These are phyloP conservation scores for Cathartes aura DNA, from an alignment of 2,113 vertebrate species.

Conservation along the genomic window DNA sequence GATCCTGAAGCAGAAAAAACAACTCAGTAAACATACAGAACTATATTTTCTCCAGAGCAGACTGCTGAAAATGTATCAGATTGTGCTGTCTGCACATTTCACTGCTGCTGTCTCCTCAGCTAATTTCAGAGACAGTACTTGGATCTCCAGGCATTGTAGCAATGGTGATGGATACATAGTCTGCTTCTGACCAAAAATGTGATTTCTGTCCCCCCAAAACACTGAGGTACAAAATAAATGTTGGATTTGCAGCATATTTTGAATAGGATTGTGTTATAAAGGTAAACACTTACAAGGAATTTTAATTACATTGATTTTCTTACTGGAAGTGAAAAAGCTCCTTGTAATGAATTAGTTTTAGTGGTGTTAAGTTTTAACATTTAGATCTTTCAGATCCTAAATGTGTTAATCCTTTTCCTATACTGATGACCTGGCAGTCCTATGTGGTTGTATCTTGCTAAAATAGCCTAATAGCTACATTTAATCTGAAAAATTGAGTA, in stretches of 20 bases:
- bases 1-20: background rate
- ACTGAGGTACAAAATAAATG: conserved; percentile 12
- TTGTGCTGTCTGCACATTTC: conserved; percentile 2
- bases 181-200: conserved; percentile 28
- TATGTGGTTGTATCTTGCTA: background rate
- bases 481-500: background rate
- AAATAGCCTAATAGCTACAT: background rate
- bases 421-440: background rate
- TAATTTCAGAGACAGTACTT: conserved; percentile 25
- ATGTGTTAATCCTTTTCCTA: background rate
- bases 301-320: conserved; percentile 64
- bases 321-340: conserved; percentile 20
- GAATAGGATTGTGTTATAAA: conserved; percentile 4
- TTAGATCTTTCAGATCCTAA: background rate
- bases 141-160: background rate
- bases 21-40: background rate
- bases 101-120: background rate
- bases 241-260: conserved; percentile 37
- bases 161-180: background rate
- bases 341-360: conserved; percentile 32
- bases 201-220: conserved; percentile 1
- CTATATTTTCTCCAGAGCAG: background rate
- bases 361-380: background rate
- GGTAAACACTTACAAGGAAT: conserved; percentile 41
- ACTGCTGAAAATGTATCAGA: conserved; percentile 42